A percentile compares a stretch with the other conserved stretches of the same genome.
Conservation (phyloP, 2,113 vertebrate species). For the Numida meleagris region DNA sequence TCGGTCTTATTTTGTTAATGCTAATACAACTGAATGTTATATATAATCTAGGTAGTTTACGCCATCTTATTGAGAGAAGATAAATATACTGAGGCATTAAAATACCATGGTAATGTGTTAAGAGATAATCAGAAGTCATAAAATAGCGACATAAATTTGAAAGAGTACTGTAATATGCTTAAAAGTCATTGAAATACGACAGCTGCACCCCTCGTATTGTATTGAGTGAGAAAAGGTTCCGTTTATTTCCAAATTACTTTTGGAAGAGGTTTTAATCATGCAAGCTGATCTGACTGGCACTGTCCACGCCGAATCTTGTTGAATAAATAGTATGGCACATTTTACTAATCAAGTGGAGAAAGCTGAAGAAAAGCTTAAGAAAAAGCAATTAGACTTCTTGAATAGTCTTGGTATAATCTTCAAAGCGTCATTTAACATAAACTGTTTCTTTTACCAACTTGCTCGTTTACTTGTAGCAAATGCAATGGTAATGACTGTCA, state of each 20-base stretch:
- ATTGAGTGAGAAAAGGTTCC: neutral
- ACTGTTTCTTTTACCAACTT: neutral
- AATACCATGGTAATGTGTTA: neutral
- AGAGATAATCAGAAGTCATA: neutral
- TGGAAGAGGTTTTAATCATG: neutral
- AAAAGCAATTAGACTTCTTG: conserved; percentile 24
- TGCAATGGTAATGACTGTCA: neutral
- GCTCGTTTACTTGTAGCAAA: conserved; percentile 13
- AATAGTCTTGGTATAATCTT: conserved; percentile 24
- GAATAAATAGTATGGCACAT: conserved; percentile 30
- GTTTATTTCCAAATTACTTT: conserved; percentile 8
- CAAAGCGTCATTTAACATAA: conserved; percentile 38
- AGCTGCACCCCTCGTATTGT: neutral
- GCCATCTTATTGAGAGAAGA: neutral
- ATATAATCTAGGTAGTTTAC: neutral
- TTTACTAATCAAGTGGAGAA: conserved; percentile 8
- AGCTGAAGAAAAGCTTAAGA: conserved; percentile 38
- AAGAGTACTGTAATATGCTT: neutral
- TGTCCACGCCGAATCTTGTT: neutral
- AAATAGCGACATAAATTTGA: neutral
- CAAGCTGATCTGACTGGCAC: conserved; percentile 29
- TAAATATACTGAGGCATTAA: neutral
- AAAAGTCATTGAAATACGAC: neutral
- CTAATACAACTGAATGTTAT: neutral
- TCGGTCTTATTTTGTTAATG: neutral